Evolutionary conservation across 53 echinoderm and acorn worm species (phyloP), one percentile per base, ranked within the genome.

Genomic region (Echinarachnius parma): DNA sequence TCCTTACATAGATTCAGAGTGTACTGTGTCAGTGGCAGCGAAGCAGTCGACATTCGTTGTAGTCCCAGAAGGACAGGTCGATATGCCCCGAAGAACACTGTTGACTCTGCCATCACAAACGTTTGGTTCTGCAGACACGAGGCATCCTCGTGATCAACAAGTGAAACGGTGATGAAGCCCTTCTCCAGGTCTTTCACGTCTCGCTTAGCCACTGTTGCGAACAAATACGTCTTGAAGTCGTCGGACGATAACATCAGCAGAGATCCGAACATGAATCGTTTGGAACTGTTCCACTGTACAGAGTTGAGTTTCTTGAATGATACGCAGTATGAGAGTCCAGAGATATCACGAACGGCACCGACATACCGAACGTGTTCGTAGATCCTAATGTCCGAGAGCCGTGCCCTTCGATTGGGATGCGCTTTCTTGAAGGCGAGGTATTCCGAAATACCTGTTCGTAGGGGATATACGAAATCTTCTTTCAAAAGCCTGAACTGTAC

Each of bases 11-110:
- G 75, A 3, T 64, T 59, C 16, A 85, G 47, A 9, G 78, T 77
- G 64, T 89, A 89, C 24, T 67, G 32, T 50, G 81, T 45, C 20
- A 89, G 48, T 1, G 85, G 85, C 20, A 89, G 31, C 9, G 61
- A 53, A 24, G 72, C 21, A 15, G 15, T 53, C 15, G 57, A 46
- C n/a, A 89, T 75, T 30, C 84, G 64, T 53, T 90, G 87, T 11
- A 95, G 79, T 16, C 90, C 82, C 24, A 77, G 27, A 3, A 95
- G 71, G 15, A 90, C 85, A n/a, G 78, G 89, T 7, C 95, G 78
- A 46, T 95, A 95, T 1, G 95, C 95, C 64, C 87, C 95, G 54
- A 95, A 95, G 80, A 91, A 95, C 19, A 90, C 84, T 20, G 84
- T 46, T 10, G 94, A 86, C 63, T 93, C 94, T 18, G 82, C 89